A percentile compares a stretch with the other conserved stretches of the same genome.
phyloP scores from a whole-genome alignment of 2,888 invertebrate genomes.

The Hydropsyche betteni region DNA sequence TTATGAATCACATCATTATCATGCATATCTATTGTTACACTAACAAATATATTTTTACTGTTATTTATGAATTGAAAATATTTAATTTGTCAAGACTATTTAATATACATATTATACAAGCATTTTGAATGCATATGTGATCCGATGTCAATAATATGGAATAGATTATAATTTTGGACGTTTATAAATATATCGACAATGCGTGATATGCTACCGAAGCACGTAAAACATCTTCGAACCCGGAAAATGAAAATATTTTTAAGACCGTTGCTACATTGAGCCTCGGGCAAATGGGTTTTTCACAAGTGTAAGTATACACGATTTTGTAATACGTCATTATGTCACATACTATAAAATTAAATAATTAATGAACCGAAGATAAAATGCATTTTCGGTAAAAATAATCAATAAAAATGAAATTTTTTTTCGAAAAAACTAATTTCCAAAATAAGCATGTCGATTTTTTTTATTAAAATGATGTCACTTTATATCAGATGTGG shows the following conservation, averaged over 20 bases:
- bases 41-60: too few species aligned
- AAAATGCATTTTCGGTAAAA: not conserved
- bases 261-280: not conserved
- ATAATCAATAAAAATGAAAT: not conserved
- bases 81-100: too few species aligned
- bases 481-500: not conserved
- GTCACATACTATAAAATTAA: not conserved
- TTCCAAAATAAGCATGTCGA: not conserved
- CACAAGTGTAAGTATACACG: not conserved
- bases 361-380: not conserved
- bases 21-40: too few species aligned
- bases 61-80: too few species aligned
- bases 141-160: not conserved
- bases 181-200: not conserved
- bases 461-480: not conserved
- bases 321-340: not conserved
- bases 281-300: not conserved
- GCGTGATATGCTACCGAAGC: not conserved
- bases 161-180: not conserved
- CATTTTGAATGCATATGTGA: too few species aligned
- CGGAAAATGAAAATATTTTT: not conserved
- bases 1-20: too few species aligned
- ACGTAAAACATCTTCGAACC: not conserved
- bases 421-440: not conserved
- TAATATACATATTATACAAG: too few species aligned